A percentile compares a stretch with the other conserved stretches of the same genome.
These are phyloP conservation scores for Eumaeus atala DNA, from an alignment of 1,140 invertebrate species.

Conservation along the genomic window DNA sequence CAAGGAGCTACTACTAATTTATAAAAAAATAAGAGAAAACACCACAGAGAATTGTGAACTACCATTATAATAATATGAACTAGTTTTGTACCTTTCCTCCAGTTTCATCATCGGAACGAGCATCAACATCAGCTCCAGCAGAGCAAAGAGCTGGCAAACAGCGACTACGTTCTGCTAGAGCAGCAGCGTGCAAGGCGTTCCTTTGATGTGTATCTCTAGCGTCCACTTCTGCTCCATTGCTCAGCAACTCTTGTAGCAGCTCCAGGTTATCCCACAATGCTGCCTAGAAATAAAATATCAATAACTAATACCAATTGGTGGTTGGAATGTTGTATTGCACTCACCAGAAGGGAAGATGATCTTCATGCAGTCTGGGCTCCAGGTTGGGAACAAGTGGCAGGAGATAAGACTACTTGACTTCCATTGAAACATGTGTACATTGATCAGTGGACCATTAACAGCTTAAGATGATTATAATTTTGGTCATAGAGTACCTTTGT, in stretches of 20 bases:
- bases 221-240: constrained; percentile 84
- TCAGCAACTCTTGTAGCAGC: constrained; percentile 86
- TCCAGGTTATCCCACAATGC: constrained; percentile 94
- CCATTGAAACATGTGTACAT: too few species aligned
- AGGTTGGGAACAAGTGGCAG: too few species aligned
- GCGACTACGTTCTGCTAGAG: constrained; percentile 88
- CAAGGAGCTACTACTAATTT: too few species aligned
- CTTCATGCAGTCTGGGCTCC: too few species aligned
- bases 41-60: not conserved
- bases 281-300: constrained; percentile 73
- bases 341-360: too few species aligned
- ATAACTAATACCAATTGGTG: too few species aligned
- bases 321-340: too few species aligned
- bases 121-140: constrained; percentile 84
- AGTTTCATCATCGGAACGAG: constrained; percentile 80
- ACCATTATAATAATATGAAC: not conserved
- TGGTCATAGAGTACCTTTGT: too few species aligned
- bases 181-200: constrained; percentile 86
- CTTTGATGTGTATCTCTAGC: constrained; percentile 80
- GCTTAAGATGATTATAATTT: too few species aligned
- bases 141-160: constrained; percentile 85
- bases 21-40: too few species aligned
- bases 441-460: too few species aligned
- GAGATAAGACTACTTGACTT: too few species aligned
- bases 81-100: constrained; percentile 59